Evolutionary conservation across 2,888 invertebrate species (phyloP), one percentile per base, ranked within the genome.

Genomic region (Tholera decimalis): DNA sequence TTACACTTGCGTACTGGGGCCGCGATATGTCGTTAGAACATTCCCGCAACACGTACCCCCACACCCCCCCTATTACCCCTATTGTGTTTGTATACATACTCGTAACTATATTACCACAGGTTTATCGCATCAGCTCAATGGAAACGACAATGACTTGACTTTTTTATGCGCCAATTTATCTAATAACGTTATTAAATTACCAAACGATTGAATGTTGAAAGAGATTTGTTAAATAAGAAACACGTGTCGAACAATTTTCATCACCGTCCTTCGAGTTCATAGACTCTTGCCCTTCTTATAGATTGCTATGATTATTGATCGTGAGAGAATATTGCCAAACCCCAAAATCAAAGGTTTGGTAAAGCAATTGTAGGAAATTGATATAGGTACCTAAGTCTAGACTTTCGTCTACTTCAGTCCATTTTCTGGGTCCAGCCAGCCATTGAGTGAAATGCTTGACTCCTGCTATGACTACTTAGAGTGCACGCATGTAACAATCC

Each of bases 181-280:
- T 64, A 80, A 79, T 80, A 74, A 74, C 64, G 22, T 74, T 51
- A 70, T 78, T 69, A 47, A 73, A 69, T 78, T 77, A 77, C 58
- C 33, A 33, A 66, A 73, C 68, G 30, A 68, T 57, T 46, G 61
- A 55, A 47, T 46, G 41, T 56, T 73, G 53, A 46, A 49, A 71
- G 53, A 74, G 41, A 76, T 69, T 75, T 53, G 47, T 69, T 61
- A 13, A 73, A 78, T 73, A 68, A 58, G 35, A 78, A 80, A 65
- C 68, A 73, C 57, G 61, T 62, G 77, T 44, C 13, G 1, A 46
- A 41, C 26, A 35, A 54, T 75, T 55, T 37, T 65, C 35, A 39
- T 49, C 41, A 30, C n/a, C 5, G 20, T 35, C 9, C 28, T n/a
- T 62, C 35, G 44, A 70, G 47, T 49, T 51, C 26, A 22, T 28